These are phyloP conservation scores for Rotaria macrura DNA, from an alignment of 2,888 invertebrate species.

Conservation along the genomic window DNA sequence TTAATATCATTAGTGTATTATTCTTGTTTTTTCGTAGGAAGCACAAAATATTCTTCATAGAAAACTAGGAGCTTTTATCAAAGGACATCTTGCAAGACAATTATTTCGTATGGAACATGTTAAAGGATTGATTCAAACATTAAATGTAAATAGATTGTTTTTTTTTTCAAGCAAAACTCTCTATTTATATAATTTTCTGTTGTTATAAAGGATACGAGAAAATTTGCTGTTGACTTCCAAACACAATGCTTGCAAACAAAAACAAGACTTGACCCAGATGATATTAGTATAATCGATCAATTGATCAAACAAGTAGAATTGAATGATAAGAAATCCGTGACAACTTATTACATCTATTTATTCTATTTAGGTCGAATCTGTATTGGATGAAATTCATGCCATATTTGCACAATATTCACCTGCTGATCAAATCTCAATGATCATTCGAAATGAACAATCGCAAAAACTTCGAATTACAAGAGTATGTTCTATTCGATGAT, in stretches of 20 bases:
- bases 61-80: neutral
- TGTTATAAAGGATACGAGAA: neutral
- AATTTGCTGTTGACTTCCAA: constrained; percentile 13
- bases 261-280: neutral
- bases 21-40: neutral
- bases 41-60: neutral
- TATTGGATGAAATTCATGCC: neutral
- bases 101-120: constrained; percentile 2
- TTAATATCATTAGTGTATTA: neutral
- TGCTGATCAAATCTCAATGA: neutral
- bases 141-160: neutral
- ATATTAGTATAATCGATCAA: neutral
- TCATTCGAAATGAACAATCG: constrained; percentile 26
- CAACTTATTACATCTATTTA: neutral
- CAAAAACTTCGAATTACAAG: constrained; percentile 39
- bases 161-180: neutral
- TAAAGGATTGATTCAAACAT: neutral
- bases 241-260: neutral
- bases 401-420: neutral
- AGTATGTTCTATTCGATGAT: constrained; percentile 37
- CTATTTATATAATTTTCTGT: neutral
- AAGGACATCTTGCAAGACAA: neutral
- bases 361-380: neutral
- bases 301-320: constrained; percentile 1
- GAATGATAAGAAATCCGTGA: neutral